Evolutionary conservation across 2,797 vertebrate species (phyloP).

Genomic region (Ctenopoma kingsleyae): DNA sequence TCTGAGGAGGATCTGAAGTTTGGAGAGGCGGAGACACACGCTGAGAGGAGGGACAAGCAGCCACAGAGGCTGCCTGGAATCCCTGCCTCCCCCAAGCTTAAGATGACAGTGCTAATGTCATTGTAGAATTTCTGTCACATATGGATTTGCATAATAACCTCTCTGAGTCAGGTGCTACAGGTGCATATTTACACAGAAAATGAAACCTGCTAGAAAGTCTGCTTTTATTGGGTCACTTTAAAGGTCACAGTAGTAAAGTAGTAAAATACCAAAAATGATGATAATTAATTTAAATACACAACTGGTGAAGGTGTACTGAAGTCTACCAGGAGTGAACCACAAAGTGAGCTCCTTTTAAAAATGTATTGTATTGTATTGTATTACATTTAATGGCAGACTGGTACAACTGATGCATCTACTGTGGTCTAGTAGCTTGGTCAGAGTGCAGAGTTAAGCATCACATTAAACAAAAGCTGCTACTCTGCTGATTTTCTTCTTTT

Average conservation of each 20-base stretch:
- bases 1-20: constrained; percentile 79
- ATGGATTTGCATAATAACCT: constrained; percentile 71
- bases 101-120: constrained; percentile 64
- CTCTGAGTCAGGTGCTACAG: constrained; percentile 59
- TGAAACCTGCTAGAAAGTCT: constrained; percentile 18
- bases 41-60: constrained; percentile 59
- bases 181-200: constrained; percentile 26
- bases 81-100: constrained; percentile 57
- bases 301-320: too few relatives aligned
- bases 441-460: too few relatives aligned
- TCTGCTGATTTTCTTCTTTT: too few relatives aligned
- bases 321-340: too few relatives aligned
- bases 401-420: too few relatives aligned
- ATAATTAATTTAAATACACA: too few relatives aligned
- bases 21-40: constrained; percentile 66
- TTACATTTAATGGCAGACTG: too few relatives aligned
- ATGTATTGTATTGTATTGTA: too few relatives aligned
- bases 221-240: constrained; percentile 20
- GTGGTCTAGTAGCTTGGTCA: too few relatives aligned
- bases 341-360: too few relatives aligned
- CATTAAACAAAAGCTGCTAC: too few relatives aligned
- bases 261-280: too few relatives aligned
- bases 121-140: constrained; percentile 54
- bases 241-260: background rate
- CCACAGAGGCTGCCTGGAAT: constrained; percentile 53